These are phyloP conservation scores for Lytechinus variegatus DNA, from an alignment of 35 echinoderm and acorn worm species.

Conservation along the genomic window DNA sequence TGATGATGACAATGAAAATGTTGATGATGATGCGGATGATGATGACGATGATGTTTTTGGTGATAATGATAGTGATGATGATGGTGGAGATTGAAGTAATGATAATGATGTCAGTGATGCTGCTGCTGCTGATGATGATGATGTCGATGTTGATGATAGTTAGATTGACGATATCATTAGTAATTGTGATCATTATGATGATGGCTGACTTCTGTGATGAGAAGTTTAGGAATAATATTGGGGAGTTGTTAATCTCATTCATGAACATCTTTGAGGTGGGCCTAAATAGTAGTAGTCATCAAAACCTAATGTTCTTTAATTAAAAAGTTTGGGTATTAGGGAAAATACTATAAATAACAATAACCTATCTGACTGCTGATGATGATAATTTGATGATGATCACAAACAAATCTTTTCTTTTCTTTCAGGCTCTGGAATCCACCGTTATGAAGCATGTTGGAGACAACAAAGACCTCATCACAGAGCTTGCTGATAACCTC, in stretches of 20 bases:
- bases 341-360: too few relatives aligned
- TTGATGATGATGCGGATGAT: not conserved
- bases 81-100: not conserved
- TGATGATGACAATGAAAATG: not conserved
- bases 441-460: constrained; percentile 84
- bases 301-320: too few relatives aligned
- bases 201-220: too few relatives aligned
- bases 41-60: not conserved
- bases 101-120: not conserved
- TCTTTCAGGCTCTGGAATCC: constrained; percentile 73
- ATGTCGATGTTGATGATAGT: too few relatives aligned
- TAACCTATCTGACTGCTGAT: not conserved
- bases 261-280: too few relatives aligned
- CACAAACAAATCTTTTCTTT: not conserved
- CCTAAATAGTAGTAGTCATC: too few relatives aligned
- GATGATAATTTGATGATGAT: not conserved
- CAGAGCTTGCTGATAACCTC: constrained; percentile 67
- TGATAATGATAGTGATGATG: constrained; percentile 22
- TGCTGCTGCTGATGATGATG: too few relatives aligned
- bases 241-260: too few relatives aligned
- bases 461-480: constrained; percentile 79
- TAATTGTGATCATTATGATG: too few relatives aligned
- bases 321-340: too few relatives aligned
- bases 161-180: too few relatives aligned
- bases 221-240: too few relatives aligned